Base-by-base conservation (phyloP, 2,888 invertebrate species). In the Platynereis dumerilii region DNA sequence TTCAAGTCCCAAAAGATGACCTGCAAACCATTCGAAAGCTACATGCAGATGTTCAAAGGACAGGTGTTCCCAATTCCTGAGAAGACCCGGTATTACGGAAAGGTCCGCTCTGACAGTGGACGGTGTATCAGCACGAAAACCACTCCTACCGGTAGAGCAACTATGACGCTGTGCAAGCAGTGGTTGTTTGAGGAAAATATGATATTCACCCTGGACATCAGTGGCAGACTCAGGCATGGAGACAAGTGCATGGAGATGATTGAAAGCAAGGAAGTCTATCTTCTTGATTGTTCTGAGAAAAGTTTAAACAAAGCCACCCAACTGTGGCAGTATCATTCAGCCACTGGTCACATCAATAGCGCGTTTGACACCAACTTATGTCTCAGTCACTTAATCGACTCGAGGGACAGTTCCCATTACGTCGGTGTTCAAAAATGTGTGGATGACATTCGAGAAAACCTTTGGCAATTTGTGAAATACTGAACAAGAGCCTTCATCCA, bases 161-260 rank as follows among this genome's bases (percentile, higher is more conserved):
- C 59, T n/a, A 65, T 72, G 66, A 64, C 22, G n/a, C 64, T 63
- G 2, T 72, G 72, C 27, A 42, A 63, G 10, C 69, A 65, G 15
- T 66, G 69, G 53, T 62, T 71, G 20, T 72, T 68, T 62, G 69
- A 72, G 12, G 29, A 55, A 15, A 44, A 48, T 2, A 61, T 66
- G 60, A 60, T 71, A 55, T 71, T 72, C 55, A 69, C 66, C 27
- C 42, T 68, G 60, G 61, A 66, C 52, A 57, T 17, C 7, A 29
- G 34, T 10, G 70, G 69, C 5, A 26, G 45, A 27, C 52, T 71
- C 29, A 48, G n/a, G n/a, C n/a, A 48, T 48, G 22, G 22, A 48
- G 48, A 48, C 48, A 5, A 48, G 22, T 48, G 48, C n/a, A 48
- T 48, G 7, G 48, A 48, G 48, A 20, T 48, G 48, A n/a, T 48